Evolutionary conservation across 1,140 invertebrate species (phyloP), one percentile per base, ranked within the genome.

Genomic region (Camponotus pennsylvanicus): DNA sequence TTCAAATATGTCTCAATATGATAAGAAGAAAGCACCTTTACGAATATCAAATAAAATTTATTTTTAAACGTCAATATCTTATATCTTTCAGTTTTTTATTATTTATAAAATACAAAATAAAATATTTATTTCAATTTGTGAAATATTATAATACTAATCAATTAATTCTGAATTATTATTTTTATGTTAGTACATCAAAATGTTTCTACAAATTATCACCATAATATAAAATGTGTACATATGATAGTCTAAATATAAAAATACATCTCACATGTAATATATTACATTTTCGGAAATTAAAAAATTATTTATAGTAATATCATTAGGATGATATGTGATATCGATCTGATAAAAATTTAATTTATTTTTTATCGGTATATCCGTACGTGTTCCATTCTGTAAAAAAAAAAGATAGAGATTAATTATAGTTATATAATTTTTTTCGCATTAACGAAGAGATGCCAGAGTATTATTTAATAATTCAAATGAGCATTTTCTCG

Each of bases 381-480:
- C 97, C 97, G 91, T 96, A 96, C 8, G 95, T 93, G 90, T 97
- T 97, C 97, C 97, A 97, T 87, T 96, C 96, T 95, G 91, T 73
- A 95, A 95, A 86, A 91, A 0, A 69, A 66, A 73, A 82, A 86
- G 15, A 79, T 67, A 61, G n/a, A 40, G 52, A 83, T 86, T 73
- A 75, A 0, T 42, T 27, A 7, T 27, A 40, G 18, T 70, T 13
- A 52, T 0, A 70, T 3, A 66, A 52, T 49, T 70, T 15, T 13
- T 49, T 3, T 49, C 1, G 5, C 40, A 27, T 49, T 37, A 21
- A 37, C 5, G 18, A 42, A 40, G 2, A 67, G 8, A 61, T 61
- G 3, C 11, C n/a, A 11, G n/a, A 61, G 3, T 55, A 55, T 55
- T 49, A 49, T 15, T 49, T 49, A 49, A 49, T 15, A 15, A 49